These are phyloP conservation scores for Syngnathoides biaculeatus DNA, from an alignment of 2,113 vertebrate species.

Conservation along the genomic window DNA sequence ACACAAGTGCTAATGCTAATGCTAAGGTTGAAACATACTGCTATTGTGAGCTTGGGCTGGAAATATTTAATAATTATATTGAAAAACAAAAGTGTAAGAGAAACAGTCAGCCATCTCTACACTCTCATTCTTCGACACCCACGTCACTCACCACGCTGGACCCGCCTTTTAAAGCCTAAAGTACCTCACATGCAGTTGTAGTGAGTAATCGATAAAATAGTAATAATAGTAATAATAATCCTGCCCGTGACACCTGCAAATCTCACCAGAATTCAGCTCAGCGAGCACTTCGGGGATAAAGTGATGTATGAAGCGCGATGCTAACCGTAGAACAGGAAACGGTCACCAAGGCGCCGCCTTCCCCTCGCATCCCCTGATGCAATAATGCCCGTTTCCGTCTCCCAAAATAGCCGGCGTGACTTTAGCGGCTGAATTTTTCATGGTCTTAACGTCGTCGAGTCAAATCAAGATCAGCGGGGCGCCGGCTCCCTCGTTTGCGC, in stretches of 20 bases:
- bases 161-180: background rate
- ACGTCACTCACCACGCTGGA: no score
- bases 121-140: no score
- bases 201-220: background rate
- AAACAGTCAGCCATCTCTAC: no score
- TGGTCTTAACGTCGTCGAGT: background rate
- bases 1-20: background rate
- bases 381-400: background rate
- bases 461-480: background rate
- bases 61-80: no score
- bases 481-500: background rate
- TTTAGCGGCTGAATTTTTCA: background rate
- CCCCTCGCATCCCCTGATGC: background rate
- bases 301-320: background rate
- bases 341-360: background rate
- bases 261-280: background rate
- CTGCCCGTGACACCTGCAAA: no score
- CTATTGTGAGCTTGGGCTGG: no score
- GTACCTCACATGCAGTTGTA: no score
- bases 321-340: background rate
- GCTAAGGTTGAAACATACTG: no score
- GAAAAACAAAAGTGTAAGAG: no score
- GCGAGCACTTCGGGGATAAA: background rate
- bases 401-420: background rate
- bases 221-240: no score